Conservation (phyloP, 1,140 invertebrate genomes). For the Piezodorus guildinii region DNA sequence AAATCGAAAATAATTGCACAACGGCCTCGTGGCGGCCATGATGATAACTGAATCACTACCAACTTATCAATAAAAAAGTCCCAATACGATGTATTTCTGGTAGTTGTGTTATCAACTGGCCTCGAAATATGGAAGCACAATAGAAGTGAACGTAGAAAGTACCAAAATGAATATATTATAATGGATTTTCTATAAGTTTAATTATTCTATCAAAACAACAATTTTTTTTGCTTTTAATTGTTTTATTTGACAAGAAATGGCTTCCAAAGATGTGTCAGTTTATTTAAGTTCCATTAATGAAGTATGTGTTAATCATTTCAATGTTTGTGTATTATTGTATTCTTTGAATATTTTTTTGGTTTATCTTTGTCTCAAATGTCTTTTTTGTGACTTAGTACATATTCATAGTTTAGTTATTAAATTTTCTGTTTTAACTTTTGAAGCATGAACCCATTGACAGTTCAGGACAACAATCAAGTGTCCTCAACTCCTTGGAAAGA, state of each 20-base stretch:
- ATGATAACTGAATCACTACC: slow-evolving; percentile 4
- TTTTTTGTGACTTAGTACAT: not conserved
- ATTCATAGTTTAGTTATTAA: not conserved
- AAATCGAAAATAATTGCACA: slow-evolving; percentile 32
- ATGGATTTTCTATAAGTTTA: no score
- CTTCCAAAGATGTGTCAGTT: not conserved
- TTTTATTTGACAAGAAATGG: not conserved
- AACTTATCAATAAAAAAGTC: not conserved
- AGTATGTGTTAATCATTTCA: not conserved
- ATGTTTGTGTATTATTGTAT: not conserved
- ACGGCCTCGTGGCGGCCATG: slow-evolving; percentile 33
- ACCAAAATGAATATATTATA: no score
- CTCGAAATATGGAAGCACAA: no score
- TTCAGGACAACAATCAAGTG: not conserved
- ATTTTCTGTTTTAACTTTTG: not conserved
- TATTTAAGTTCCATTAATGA: not conserved
- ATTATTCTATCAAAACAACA: no score
- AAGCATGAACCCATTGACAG: not conserved
- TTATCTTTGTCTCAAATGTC: not conserved
- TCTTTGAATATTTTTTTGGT: not conserved
- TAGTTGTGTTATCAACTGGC: not conserved
- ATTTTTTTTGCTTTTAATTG: not conserved
- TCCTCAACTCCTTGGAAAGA: not conserved
- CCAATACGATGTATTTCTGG: not conserved
- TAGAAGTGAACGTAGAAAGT: no score